A percentile compares a stretch with the other conserved stretches of the same genome.
These are phyloP conservation scores for Propithecus deckenii DNA, from an alignment of 2,797 vertebrate genomes.

Conservation along the genomic window DNA sequence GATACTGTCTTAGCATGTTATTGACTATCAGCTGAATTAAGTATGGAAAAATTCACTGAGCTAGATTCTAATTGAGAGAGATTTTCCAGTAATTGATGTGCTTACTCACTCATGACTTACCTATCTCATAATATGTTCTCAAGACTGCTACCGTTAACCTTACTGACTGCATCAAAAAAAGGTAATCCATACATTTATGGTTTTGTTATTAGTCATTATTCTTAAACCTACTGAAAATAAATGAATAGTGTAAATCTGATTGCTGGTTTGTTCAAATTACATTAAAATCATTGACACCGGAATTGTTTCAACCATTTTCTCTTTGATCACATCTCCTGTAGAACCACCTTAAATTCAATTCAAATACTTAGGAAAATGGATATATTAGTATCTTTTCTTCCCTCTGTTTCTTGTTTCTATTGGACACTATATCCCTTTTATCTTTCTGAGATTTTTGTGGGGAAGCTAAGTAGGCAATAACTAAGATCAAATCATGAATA, in stretches of 20 bases:
- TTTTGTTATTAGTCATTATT: background rate
- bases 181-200: background rate
- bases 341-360: background rate
- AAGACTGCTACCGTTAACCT: background rate
- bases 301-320: constrained; percentile 4
- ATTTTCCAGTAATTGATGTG: background rate
- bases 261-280: background rate
- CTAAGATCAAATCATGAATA: constrained; percentile 5
- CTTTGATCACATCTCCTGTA: background rate
- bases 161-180: background rate
- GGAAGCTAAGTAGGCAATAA: constrained; percentile 3
- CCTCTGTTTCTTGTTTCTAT: background rate
- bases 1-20: background rate
- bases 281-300: background rate
- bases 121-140: background rate
- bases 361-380: background rate
- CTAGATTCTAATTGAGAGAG: background rate
- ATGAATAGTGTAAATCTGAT: background rate
- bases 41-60: background rate
- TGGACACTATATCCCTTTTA: background rate
- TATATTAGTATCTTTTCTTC: background rate
- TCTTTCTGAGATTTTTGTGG: background rate
- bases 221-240: background rate
- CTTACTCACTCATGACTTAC: background rate
- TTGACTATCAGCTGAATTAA: background rate